Evolutionary conservation across 2,888 invertebrate species (phyloP).

Genomic region (Thereva unica): DNA sequence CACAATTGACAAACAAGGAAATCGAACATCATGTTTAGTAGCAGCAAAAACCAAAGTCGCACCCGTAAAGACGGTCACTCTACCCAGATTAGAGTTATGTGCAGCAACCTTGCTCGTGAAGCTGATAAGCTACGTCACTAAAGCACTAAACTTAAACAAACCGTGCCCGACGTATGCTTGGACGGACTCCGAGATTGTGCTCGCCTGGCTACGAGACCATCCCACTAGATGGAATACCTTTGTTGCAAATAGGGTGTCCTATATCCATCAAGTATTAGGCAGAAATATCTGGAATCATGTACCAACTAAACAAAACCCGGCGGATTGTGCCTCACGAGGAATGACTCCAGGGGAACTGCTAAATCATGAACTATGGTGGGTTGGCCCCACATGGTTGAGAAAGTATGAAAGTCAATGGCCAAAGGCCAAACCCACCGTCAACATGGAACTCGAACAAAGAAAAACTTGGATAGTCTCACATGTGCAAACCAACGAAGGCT

Average conservation of each 20-base stretch:
- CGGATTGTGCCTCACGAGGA: slow-evolving; percentile 4
- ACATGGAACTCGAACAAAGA: neutral
- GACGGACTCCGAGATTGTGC: slow-evolving; percentile 10
- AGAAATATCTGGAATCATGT: neutral
- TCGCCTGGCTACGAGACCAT: slow-evolving; percentile 8
- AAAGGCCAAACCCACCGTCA: too few relatives aligned
- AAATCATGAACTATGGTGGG: neutral
- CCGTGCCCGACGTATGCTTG: neutral
- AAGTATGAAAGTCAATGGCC: neutral
- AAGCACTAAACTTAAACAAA: too few relatives aligned
- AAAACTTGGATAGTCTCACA: neutral
- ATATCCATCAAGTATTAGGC: neutral
- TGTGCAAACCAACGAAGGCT: neutral
- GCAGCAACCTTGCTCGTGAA: slow-evolving; percentile 10
- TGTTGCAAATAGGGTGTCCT: slow-evolving; percentile 7
- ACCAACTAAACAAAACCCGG: neutral
- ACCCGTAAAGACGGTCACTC: slow-evolving; percentile 40
- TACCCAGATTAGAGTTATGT: slow-evolving; percentile 44
- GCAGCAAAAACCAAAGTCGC: slow-evolving; percentile 4
- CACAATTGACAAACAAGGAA: neutral
- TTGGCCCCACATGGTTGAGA: neutral
- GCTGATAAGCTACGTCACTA: too few relatives aligned
- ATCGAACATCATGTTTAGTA: neutral
- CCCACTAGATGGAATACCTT: slow-evolving; percentile 2
- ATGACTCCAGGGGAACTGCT: neutral